Base-by-base conservation (phyloP, 1,140 invertebrate species). In the Macrobrachium rosenbergii region DNA sequence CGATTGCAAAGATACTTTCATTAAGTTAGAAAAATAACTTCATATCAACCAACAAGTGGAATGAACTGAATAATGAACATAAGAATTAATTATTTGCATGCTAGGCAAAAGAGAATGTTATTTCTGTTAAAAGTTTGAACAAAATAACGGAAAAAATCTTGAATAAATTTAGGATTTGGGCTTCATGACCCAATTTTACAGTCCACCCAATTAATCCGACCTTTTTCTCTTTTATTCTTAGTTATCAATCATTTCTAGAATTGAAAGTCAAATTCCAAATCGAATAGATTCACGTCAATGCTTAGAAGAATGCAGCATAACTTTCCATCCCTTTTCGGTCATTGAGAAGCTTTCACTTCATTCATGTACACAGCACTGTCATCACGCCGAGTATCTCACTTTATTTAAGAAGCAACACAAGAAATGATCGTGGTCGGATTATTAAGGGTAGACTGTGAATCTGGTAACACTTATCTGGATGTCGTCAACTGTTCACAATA, bases 171-270 rank as follows among this genome's bases (percentile, higher is more conserved):
- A 19, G 52, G 52, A 43, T 11, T 21, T 43, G 19, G 12, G 19
- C 8, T 69, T 62, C 64, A 17, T 85, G 62, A 67, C 62, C 78
- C 83, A 78, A 63, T 78, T 73, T 58, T 84, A 78, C 83, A 85
- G 83, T 85, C 83, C 83, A 85, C 83, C 83, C 83, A 76, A 43
- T 76, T 85, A 85, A 85, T 85, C 83, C 83, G 83, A 85, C 83
- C 83, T 79, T 52, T 52, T 52, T 52, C 78, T 69, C 67, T 79
- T 64, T 76, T 43, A 60, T 62, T 16, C 23, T 84, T 45, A 77
- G 21, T 84, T 52, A 52, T 21, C 21, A 77, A 58, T 58, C 52
- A 58, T 77, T 37, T 19, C 72, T 45, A 45, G 58, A 59, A 19
- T 5, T 82, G 21, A 37, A 75, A 21, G 28, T 84, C 73, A 21